These are phyloP conservation scores for Caenorhabditis sinica DNA, from an alignment of 2,888 invertebrate species.

Conservation along the genomic window DNA sequence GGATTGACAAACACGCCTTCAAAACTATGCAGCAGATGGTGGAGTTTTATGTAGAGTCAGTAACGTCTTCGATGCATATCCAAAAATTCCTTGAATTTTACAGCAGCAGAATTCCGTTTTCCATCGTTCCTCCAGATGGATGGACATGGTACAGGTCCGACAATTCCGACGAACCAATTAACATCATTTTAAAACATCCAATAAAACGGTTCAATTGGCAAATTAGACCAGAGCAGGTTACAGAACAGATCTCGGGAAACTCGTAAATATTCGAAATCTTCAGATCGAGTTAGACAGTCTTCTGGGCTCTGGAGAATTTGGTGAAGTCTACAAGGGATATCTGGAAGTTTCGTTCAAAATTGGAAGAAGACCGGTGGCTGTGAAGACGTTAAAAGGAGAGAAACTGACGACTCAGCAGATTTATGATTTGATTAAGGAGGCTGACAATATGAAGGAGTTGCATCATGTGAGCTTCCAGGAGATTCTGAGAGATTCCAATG, in stretches of 20 bases:
- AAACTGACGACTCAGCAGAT: conserved; percentile 11
- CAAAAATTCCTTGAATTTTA: background rate
- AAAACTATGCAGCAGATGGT: conserved; percentile 21
- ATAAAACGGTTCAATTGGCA: conserved; percentile 15
- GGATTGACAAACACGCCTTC: conserved; percentile 16
- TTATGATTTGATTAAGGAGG: conserved; percentile 24
- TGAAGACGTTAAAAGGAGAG: conserved; percentile 32
- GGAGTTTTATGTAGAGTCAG: conserved; percentile 17
- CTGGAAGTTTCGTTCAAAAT: conserved; percentile 15
- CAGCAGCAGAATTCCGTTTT: conserved; percentile 9
- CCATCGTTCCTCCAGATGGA: background rate
- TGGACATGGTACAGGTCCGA: background rate
- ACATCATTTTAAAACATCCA: background rate
- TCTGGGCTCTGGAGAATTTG: conserved; percentile 17
- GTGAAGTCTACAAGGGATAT: conserved; percentile 23
- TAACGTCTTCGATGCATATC: background rate
- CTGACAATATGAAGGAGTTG: conserved; percentile 24
- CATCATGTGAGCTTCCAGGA: conserved; percentile 17
- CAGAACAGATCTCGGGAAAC: background rate
- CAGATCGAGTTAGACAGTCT: conserved; percentile 4
- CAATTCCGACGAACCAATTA: background rate
- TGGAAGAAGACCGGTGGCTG: conserved; percentile 8
- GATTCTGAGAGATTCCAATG: background rate
- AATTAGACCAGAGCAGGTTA: conserved; percentile 28
- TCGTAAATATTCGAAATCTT: background rate